These are phyloP conservation scores for Adoxophyes honmai DNA, from an alignment of 1,140 invertebrate genomes.

Conservation along the genomic window DNA sequence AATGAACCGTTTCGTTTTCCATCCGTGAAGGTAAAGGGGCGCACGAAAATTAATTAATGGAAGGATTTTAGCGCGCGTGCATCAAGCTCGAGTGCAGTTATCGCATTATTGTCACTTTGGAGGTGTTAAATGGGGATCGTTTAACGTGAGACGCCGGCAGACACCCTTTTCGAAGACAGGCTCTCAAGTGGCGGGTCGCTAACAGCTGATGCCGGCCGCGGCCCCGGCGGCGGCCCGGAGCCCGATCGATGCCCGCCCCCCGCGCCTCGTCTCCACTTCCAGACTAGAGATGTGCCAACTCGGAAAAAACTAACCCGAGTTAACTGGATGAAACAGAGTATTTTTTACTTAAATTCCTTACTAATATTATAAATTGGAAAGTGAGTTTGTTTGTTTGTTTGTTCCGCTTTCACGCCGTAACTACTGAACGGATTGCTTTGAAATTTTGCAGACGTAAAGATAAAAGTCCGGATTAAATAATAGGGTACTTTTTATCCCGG, in stretches of 20 bases:
- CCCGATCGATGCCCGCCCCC: constrained; percentile 50
- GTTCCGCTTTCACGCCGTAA: no score
- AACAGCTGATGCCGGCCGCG: constrained; percentile 56
- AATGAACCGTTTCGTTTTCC: background rate
- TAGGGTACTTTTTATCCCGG: no score
- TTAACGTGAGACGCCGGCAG: constrained; percentile 17
- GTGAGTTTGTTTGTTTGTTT: no score
- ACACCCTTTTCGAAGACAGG: constrained; percentile 5
- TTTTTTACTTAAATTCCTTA: no score
- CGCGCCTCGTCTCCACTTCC: constrained; percentile 35
- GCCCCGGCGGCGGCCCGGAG: constrained; percentile 33
- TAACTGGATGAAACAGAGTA: no score
- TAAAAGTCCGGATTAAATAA: no score
- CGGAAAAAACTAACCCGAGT: no score
- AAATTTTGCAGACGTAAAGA: no score
- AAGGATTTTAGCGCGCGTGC: background rate
- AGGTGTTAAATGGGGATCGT: constrained; percentile 6
- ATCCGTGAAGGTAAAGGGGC: background rate
- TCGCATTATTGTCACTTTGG: constrained; percentile 6
- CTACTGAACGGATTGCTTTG: no score
- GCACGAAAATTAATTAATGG: background rate
- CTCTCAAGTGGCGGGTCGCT: constrained; percentile 22
- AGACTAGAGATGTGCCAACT: no score
- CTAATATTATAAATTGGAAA: no score
- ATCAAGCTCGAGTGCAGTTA: background rate